phyloP scores from a whole-genome alignment of 1,140 invertebrate species.

The Formica selysi region DNA sequence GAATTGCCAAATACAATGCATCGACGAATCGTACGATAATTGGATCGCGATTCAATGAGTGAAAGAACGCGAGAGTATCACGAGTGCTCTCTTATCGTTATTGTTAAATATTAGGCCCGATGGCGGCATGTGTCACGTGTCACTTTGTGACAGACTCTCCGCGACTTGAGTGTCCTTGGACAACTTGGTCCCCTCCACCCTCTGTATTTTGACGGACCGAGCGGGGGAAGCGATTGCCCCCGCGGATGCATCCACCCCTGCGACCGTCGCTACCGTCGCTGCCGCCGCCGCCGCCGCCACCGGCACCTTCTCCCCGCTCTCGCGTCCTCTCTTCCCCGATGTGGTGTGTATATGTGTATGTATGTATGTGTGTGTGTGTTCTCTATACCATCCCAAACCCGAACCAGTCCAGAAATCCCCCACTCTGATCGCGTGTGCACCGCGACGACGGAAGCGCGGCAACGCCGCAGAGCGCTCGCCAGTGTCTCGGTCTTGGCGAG shows the following conservation, averaged over 20 bases:
- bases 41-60: neutral
- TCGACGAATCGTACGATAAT: neutral
- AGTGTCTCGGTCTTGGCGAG: slow-evolving; percentile 83
- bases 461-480: slow-evolving; percentile 80
- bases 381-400: slow-evolving; percentile 77
- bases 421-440: slow-evolving; percentile 72
- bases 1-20: neutral
- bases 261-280: slow-evolving; percentile 11
- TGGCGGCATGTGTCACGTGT: neutral
- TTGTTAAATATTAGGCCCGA: neutral
- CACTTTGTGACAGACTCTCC: neutral
- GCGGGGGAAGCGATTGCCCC: neutral
- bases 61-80: neutral
- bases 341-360: neutral
- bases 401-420: slow-evolving; percentile 81
- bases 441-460: slow-evolving; percentile 80
- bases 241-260: slow-evolving; percentile 14
- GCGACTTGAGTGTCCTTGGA: neutral
- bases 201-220: neutral
- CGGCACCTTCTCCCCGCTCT: slow-evolving; percentile 70
- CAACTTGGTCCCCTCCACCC: neutral
- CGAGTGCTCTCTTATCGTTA: no score
- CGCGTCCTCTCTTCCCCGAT: slow-evolving; percentile 65
- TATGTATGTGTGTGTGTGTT: neutral
- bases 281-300: neutral